Conservation (phyloP, 2,113 vertebrate species). For the Eonycteris spelaea region DNA sequence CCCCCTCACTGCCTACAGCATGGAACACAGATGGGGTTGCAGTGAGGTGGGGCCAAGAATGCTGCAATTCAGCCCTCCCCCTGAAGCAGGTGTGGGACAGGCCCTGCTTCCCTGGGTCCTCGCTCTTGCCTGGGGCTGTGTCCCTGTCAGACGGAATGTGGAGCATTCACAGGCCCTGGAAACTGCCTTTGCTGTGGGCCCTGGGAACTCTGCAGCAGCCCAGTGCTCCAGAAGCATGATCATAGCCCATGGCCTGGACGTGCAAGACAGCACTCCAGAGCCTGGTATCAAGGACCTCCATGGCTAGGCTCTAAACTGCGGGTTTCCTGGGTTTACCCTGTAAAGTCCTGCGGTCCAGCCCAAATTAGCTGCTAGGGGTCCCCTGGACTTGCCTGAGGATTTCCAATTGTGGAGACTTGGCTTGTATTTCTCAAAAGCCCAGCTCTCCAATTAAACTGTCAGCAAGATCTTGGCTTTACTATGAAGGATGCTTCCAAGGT, state of each 20-base stretch:
- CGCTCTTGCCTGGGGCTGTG: not conserved
- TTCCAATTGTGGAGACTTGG: not conserved
- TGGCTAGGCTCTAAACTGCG: not conserved
- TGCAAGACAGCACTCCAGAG: not conserved
- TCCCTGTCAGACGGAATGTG: accelerated
- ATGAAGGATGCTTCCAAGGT: not conserved
- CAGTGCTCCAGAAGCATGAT: not conserved
- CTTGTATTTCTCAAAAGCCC: not conserved
- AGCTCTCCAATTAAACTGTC: not conserved
- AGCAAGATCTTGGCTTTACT: not conserved
- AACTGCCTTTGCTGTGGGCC: not conserved
- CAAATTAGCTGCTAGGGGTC: not conserved
- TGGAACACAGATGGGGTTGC: not conserved
- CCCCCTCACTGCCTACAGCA: not conserved
- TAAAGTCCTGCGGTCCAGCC: not conserved
- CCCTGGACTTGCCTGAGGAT: not conserved
- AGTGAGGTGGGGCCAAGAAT: accelerated
- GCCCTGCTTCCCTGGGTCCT: not conserved
- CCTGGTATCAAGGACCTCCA: accelerated
- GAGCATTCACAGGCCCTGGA: not conserved
- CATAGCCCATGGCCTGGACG: not conserved
- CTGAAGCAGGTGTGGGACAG: not conserved
- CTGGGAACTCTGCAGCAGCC: not conserved
- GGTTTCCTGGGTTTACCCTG: not conserved
- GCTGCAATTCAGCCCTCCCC: not conserved